These are phyloP conservation scores for Grus americana DNA, from an alignment of 2,113 vertebrate species.

Conservation along the genomic window DNA sequence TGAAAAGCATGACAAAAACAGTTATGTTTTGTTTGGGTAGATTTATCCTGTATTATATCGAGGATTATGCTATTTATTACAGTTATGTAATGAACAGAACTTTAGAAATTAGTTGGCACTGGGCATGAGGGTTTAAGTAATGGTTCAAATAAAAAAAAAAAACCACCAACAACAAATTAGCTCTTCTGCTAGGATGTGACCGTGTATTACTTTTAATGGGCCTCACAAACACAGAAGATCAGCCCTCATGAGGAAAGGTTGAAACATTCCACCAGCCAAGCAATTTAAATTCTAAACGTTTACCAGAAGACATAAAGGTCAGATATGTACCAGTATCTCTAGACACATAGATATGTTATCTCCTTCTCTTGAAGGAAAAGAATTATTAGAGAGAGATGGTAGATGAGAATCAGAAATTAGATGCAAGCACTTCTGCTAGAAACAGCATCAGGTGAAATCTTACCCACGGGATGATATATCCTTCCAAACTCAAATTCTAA, in stretches of 20 bases:
- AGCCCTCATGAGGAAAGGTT: background rate
- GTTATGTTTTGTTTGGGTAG: background rate
- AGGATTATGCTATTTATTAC: background rate
- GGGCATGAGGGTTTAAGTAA: background rate
- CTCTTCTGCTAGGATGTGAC: background rate
- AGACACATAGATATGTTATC: background rate
- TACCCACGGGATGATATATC: background rate
- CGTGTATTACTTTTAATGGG: background rate
- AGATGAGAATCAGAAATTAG: conserved; percentile 11
- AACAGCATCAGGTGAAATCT: conserved; percentile 13
- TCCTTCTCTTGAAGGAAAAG: background rate
- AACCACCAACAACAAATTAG: background rate
- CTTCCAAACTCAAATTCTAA: background rate
- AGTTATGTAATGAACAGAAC: background rate
- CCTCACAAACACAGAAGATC: background rate
- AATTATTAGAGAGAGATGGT: background rate
- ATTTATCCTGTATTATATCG: background rate
- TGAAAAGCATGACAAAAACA: background rate
- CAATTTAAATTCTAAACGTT: conserved; percentile 41
- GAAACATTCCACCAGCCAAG: background rate
- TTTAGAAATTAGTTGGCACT: background rate
- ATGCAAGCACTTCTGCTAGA: background rate
- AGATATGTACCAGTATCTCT: conserved; percentile 8
- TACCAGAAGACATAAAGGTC: conserved; percentile 40
- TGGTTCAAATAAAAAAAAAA: background rate